Base-by-base conservation (phyloP, 1,140 invertebrate genomes). In the Habropoda laboriosa region DNA sequence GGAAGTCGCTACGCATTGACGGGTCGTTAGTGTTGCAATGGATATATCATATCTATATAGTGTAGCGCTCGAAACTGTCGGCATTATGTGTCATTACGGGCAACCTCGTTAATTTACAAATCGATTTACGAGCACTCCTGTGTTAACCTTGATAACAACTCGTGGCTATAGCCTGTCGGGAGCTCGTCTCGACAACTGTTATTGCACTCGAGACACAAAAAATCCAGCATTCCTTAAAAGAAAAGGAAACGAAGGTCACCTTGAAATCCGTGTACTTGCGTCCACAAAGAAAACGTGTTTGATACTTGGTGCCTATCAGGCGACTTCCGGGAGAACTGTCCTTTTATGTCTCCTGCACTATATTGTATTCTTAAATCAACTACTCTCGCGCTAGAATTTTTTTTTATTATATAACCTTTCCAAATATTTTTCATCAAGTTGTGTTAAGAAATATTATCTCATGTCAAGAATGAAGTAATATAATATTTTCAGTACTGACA, bases 71-170 rank as follows among this genome's bases (percentile, higher is more conserved):
- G 24, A 35, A 42, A 67, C n/a, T 53, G 30, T 66, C 1, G 7
- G 21, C 6, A 57, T 75, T 67, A 57, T n/a, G n/a, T 57, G 16
- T 76, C n/a, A 67, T 76, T 76, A 67, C 47, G n/a, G 4, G 13
- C 27, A 13, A 38, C 49, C 24, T 76, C 63, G 49, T 76, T 68
- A 76, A 68, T 76, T 76, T 57, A 53, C 8, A 35, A 66, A 76
- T 76, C 73, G 51, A 68, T 68, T 67, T 76, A 76, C 30, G 63
- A 76, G 63, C n/a, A n/a, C 49, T 66, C 32, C 10, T 30, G 63
- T 18, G 38, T n/a, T n/a, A 57, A 12, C 73, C 63, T 76, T 76
- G 73, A 76, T 42, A 30, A 67, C 63, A 35, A n/a, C 45, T 63
- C n/a, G 35, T 21, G 0, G 40, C 42, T 58, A 57, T 27, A 51